Conservation (phyloP, 2,888 invertebrate species). For the Anoplius nigerrimus region DNA sequence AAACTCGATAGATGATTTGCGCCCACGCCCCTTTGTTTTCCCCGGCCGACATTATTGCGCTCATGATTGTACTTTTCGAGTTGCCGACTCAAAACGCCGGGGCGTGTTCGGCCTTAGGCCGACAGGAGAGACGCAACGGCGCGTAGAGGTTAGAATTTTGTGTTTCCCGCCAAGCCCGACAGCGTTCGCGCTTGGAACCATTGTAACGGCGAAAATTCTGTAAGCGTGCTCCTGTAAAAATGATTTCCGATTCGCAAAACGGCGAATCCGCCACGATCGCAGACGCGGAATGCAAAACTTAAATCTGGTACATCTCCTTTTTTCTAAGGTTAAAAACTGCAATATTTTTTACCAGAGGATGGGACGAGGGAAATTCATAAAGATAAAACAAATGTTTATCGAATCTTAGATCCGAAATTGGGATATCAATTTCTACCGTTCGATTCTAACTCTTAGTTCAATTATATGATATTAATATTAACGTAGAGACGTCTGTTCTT, state of each 20-base stretch:
- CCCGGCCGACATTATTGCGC: no score
- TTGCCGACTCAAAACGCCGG: no score
- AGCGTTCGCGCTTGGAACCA: no score
- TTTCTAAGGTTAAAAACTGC: slow-evolving; percentile 67
- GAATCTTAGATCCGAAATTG: slow-evolving; percentile 59
- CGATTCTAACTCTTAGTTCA: slow-evolving; percentile 42
- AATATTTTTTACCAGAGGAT: slow-evolving; percentile 74
- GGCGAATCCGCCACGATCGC: slow-evolving; percentile 56
- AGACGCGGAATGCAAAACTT: slow-evolving; percentile 49
- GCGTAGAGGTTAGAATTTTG: no score
- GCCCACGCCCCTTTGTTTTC: not conserved
- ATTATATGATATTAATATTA: slow-evolving; percentile 36
- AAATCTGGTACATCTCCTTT: slow-evolving; percentile 63
- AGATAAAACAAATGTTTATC: slow-evolving; percentile 49
- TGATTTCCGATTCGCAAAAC: no score
- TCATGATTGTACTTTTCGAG: no score
- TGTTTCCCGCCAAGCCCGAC: no score
- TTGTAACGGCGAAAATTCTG: no score
- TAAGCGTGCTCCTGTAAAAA: no score
- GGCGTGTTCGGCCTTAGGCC: no score
- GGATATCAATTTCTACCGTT: slow-evolving; percentile 41
- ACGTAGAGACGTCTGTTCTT: slow-evolving; percentile 24
- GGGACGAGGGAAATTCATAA: slow-evolving; percentile 68
- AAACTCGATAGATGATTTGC: not conserved
- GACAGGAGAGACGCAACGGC: no score